Conservation (phyloP, 2,113 vertebrate species). For the Todiramphus chloris region DNA sequence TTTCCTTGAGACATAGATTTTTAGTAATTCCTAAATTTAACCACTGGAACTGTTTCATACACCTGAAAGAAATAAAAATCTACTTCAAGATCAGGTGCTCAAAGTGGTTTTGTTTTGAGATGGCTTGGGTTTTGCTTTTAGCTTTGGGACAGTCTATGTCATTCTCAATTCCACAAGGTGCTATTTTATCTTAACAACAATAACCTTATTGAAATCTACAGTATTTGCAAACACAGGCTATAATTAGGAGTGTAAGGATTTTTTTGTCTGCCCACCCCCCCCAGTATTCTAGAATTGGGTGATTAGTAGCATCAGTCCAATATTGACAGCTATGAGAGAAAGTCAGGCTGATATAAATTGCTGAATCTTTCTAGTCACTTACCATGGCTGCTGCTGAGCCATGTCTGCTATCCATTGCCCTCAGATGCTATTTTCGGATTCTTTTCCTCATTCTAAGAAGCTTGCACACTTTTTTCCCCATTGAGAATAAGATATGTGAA, state of each 20-base stretch:
- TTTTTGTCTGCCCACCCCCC: too few species aligned
- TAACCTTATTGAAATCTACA: not conserved
- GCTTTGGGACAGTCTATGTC: not conserved
- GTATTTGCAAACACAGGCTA: not conserved
- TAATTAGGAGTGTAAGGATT: not conserved
- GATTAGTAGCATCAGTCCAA: not conserved
- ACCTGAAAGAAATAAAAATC: not conserved
- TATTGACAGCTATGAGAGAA: not conserved
- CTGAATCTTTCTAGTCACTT: not conserved
- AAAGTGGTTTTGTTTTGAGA: not conserved
- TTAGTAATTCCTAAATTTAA: not conserved
- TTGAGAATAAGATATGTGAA: constrained; percentile 37
- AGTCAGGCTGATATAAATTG: not conserved
- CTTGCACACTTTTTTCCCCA: constrained; percentile 7
- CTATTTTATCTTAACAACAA: not conserved
- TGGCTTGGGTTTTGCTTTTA: not conserved
- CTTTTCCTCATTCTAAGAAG: constrained; percentile 14
- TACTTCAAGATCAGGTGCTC: not conserved
- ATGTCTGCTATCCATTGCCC: not conserved
- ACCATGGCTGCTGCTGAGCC: not conserved
- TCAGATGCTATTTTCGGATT: not conserved
- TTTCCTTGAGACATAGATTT: not conserved
- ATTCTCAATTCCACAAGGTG: not conserved
- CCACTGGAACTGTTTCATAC: not conserved
- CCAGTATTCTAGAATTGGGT: not conserved